These are phyloP conservation scores for Semicossyphus pulcher DNA, from an alignment of 2,113 vertebrate species.

Conservation along the genomic window DNA sequence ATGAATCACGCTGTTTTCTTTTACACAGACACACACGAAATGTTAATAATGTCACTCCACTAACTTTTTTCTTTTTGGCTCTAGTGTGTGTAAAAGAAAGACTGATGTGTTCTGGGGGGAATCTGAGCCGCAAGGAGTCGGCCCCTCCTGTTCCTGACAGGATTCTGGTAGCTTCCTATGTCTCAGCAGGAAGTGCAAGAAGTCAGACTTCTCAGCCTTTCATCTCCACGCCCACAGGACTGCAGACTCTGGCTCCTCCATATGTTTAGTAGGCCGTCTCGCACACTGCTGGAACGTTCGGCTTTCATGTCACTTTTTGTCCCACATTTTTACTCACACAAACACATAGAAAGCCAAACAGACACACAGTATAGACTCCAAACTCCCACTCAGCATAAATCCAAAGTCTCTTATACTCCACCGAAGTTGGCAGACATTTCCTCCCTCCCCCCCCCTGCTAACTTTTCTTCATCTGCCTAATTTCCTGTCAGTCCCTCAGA, in stretches of 20 bases:
- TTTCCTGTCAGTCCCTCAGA: constrained; percentile 49
- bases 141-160: constrained; percentile 81
- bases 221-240: constrained; percentile 62
- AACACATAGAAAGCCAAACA: constrained; percentile 3
- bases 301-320: constrained; percentile 19
- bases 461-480: constrained; percentile 56
- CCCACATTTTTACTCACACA: constrained; percentile 4
- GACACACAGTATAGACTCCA: constrained; percentile 13
- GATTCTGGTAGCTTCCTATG: constrained; percentile 81
- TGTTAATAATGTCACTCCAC: background rate
- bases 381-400: constrained; percentile 35
- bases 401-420: constrained; percentile 20
- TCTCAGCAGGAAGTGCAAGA: constrained; percentile 82
- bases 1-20: constrained; percentile 15
- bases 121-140: constrained; percentile 59
- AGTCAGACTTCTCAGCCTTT: constrained; percentile 72
- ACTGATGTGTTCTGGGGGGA: constrained; percentile 53
- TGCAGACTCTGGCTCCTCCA: constrained; percentile 33
- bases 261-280: constrained; percentile 20
- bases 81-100: constrained; percentile 30
- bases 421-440: constrained; percentile 8
- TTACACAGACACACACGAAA: background rate
- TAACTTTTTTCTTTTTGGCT: constrained; percentile 16
- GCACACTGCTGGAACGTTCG: constrained; percentile 5
- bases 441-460: background rate